Evolutionary conservation across 2,113 vertebrate genomes (phyloP).

Genomic region (Nycticryphes semicollaris): DNA sequence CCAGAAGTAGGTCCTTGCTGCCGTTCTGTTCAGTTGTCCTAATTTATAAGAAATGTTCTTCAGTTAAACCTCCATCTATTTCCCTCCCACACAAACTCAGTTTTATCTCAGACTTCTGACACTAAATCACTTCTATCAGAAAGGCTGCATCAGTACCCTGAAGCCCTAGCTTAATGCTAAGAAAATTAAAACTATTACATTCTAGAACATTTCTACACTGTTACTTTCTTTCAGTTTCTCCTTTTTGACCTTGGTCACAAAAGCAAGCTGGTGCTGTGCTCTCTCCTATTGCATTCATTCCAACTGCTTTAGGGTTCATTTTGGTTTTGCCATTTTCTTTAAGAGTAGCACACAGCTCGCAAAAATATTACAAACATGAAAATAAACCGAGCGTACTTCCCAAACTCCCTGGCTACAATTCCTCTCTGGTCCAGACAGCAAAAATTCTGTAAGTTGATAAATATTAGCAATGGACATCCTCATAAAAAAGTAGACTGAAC

Average conservation of each 20-base stretch:
- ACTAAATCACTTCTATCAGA: conserved; percentile 22
- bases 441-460: not conserved
- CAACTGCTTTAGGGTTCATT: not conserved
- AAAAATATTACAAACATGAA: not conserved
- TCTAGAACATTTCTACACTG: not conserved
- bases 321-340: not conserved
- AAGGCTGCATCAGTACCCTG: not conserved
- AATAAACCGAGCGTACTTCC: not conserved
- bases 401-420: not conserved
- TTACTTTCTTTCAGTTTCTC: not conserved
- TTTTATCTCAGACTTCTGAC: conserved; percentile 36
- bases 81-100: conserved; percentile 28
- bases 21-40: not conserved
- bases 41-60: not conserved
- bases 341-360: not conserved
- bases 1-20: conserved; percentile 1
- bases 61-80: not conserved
- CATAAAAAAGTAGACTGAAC: not conserved
- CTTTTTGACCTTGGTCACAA: not conserved
- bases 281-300: not conserved
- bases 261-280: not conserved
- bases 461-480: not conserved
- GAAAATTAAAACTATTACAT: conserved; percentile 21
- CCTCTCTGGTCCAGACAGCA: not conserved
- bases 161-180: not conserved